A percentile compares a stretch with the other conserved stretches of the same genome.
These are phyloP conservation scores for Bombycilla garrulus DNA, from an alignment of 2,113 vertebrate genomes.

Conservation along the genomic window DNA sequence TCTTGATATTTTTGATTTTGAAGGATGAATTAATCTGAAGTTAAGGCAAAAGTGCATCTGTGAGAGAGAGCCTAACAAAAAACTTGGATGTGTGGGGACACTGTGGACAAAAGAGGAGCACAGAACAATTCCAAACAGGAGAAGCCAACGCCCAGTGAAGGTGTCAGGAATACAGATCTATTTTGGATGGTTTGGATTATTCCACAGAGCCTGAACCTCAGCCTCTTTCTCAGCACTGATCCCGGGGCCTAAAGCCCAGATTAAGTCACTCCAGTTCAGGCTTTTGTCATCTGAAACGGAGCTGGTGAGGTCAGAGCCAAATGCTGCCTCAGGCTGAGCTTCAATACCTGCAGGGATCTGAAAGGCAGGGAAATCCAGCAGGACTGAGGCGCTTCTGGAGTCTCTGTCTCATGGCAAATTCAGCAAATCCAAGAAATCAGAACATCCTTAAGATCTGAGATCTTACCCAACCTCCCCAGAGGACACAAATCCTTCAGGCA, in stretches of 20 bases:
- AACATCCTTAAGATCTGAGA: neutral
- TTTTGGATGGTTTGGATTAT: neutral
- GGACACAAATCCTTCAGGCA: neutral
- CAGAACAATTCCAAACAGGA: neutral
- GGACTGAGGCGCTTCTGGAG: neutral
- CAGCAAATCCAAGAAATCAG: neutral
- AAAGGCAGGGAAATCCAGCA: neutral
- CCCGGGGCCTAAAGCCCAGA: neutral
- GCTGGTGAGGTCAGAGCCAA: neutral
- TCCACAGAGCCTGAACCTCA: neutral
- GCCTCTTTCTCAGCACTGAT: neutral
- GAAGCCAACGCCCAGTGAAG: fast-evolving
- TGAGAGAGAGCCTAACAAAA: neutral
- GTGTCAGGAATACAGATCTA: fast-evolving
- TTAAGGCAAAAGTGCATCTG: neutral
- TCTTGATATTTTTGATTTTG: neutral
- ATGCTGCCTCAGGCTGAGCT: neutral
- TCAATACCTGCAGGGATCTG: neutral
- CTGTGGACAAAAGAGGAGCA: neutral
- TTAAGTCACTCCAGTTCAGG: neutral
- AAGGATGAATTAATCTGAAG: neutral
- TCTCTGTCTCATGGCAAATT: neutral
- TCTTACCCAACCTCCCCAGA: fast-evolving
- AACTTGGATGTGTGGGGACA: neutral
- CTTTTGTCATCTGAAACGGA: neutral